A percentile compares a stretch with the other conserved stretches of the same genome.
phyloP scores from a whole-genome alignment of 2,888 invertebrate genomes.

The Ophioninae sp. region DNA sequence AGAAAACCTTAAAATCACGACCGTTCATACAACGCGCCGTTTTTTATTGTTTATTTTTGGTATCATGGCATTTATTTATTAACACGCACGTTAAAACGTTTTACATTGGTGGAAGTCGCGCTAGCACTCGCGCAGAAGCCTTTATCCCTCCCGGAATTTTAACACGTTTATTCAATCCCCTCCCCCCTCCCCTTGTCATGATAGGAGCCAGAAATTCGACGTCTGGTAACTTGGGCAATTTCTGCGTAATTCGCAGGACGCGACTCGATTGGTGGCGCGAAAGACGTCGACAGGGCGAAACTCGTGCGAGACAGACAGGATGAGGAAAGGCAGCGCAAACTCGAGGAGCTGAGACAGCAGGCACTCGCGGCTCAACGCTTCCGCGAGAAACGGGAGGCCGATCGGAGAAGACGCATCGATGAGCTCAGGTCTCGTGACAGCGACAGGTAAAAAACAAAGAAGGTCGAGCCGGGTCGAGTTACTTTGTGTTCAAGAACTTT shows the following conservation, averaged over 20 bases:
- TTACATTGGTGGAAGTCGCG: not conserved
- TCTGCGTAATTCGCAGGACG: slow-evolving; percentile 73
- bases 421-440: slow-evolving; percentile 91
- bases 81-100: not conserved
- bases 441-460: slow-evolving; percentile 82
- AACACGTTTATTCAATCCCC: not conserved
- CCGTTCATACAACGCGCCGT: slow-evolving; percentile 29
- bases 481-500: not conserved
- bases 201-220: not conserved
- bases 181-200: not conserved
- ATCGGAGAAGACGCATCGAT: slow-evolving; percentile 90
- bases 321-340: slow-evolving; percentile 93
- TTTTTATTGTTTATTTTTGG: slow-evolving; percentile 3
- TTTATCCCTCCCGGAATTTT: not conserved
- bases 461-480: not conserved
- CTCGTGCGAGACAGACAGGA: slow-evolving; percentile 93
- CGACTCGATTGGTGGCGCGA: slow-evolving; percentile 75
- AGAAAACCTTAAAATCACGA: slow-evolving; percentile 16
- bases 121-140: no score
- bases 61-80: not conserved
- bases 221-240: not conserved
- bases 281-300: slow-evolving; percentile 79
- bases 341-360: slow-evolving; percentile 94
- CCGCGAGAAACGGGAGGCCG: slow-evolving; percentile 94
- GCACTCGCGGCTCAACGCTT: slow-evolving; percentile 94